phyloP scores from a whole-genome alignment of 2,113 vertebrate genomes.

The Isichthys henryi region DNA sequence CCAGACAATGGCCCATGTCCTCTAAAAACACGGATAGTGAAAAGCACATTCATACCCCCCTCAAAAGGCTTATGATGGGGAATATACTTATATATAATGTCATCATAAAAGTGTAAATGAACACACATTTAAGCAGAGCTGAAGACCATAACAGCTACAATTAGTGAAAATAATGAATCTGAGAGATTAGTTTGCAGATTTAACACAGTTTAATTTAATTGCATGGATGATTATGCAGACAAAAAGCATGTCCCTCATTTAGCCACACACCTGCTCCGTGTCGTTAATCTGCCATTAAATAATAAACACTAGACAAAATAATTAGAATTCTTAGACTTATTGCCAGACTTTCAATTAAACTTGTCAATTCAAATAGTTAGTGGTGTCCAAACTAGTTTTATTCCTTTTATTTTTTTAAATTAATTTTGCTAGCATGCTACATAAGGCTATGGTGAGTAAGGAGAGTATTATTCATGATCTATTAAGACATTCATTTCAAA shows the following conservation, averaged over 20 bases:
- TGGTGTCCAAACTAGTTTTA: not conserved
- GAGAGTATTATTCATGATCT: not conserved
- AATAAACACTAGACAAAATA: not conserved
- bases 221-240: not conserved
- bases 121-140: not conserved
- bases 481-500: not conserved
- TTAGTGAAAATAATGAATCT: conserved; percentile 1
- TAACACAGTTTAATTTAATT: not conserved
- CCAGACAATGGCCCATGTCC: not conserved
- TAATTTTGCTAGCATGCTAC: not conserved
- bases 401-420: not conserved
- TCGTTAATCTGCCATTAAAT: not conserved
- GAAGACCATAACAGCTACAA: not conserved
- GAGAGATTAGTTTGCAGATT: not conserved
- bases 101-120: not conserved
- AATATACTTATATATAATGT: not conserved
- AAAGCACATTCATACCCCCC: not conserved
- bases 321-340: not conserved
- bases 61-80: not conserved
- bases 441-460: not conserved
- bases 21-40: not conserved
- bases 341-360: not conserved
- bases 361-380: not conserved
- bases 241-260: not conserved
- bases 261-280: not conserved